Evolutionary conservation across 2,113 vertebrate genomes (phyloP), one percentile per base, ranked within the genome.

Genomic region (Gambusia affinis): DNA sequence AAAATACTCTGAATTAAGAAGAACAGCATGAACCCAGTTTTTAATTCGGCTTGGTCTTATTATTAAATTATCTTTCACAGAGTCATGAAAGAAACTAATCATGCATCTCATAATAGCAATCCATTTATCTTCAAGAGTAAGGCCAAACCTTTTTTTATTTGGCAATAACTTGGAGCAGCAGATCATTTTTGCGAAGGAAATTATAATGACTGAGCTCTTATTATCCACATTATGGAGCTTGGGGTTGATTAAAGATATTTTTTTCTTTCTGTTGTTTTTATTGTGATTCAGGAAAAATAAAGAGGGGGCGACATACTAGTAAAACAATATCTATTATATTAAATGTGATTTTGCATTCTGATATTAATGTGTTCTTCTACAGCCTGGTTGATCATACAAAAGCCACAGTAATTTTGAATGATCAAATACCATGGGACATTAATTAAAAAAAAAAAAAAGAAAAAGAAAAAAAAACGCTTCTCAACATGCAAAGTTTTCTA

Each of bases 41-140:
- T 47, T 60, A 70, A 63, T 67, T 63, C 78, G 60, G 75, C 79
- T 75, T 80, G 77, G 71, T 86, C 64, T 81, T 65, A 67, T 81
- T 65, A 67, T 84, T 70, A 76, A 83, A 86, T 88, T 73, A 81
- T 67, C 57, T 72, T 77, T 75, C 51, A 72, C 80, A 88, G 79
- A 87, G 70, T 85, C 75, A 24, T 72, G 60, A 81, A 82, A 85
- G 69, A 81, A 86, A 64, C 70, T 78, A 80, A 79, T 84, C 70
- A 82, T 64, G 67, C 68, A 85, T 79, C 76, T 73, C 63, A 67
- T 82, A 78, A 87, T 85, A 83, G 77, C 76, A 83, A 83, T 75
- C 70, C 75, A 85, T 85, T 66, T 88, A 83, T 85, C 73, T 72
- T 80, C 29, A 12, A 28, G 15, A 79, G 37, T 22, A 28, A 65